phyloP scores from a whole-genome alignment of 2,888 invertebrate genomes.

The Cyclophora albipunctata region DNA sequence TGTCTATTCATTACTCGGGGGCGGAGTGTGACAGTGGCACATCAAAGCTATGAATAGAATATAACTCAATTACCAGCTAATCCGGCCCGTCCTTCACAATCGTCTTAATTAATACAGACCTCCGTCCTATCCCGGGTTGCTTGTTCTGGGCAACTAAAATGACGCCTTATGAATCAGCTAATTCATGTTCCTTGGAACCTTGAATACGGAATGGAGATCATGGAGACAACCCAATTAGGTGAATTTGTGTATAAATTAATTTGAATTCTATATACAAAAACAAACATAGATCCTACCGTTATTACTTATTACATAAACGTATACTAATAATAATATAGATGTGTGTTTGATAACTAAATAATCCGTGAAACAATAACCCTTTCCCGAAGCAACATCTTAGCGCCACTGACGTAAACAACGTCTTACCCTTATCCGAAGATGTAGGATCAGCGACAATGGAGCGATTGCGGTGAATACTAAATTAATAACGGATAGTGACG shows the following conservation, averaged over 20 bases:
- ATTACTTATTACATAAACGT: no score
- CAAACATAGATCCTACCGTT: no score
- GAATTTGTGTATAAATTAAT: no score
- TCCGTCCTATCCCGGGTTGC: slow-evolving; percentile 9
- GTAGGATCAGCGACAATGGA: slow-evolving; percentile 18
- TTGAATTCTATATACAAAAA: no score
- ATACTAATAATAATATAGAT: no score
- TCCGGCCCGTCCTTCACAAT: slow-evolving; percentile 17
- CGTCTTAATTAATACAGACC: slow-evolving; percentile 25
- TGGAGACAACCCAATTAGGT: no score
- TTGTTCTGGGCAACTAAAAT: slow-evolving; percentile 1
- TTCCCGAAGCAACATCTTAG: slow-evolving; percentile 1
- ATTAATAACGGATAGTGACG: slow-evolving; percentile 19
- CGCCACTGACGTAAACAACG: slow-evolving; percentile 5
- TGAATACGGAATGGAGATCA: no score
- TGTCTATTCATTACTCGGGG: neutral
- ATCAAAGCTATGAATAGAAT: slow-evolving; percentile 18
- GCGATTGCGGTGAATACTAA: slow-evolving; percentile 15
- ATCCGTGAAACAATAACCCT: no score
- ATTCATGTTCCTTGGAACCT: no score
- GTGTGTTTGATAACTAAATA: no score
- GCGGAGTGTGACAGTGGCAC: neutral
- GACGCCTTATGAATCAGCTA: neutral
- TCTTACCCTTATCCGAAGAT: slow-evolving; percentile 7
- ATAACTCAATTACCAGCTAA: slow-evolving; percentile 25